These are phyloP conservation scores for Lycocerus yunnanus DNA, from an alignment of 2,888 invertebrate species.

Conservation along the genomic window DNA sequence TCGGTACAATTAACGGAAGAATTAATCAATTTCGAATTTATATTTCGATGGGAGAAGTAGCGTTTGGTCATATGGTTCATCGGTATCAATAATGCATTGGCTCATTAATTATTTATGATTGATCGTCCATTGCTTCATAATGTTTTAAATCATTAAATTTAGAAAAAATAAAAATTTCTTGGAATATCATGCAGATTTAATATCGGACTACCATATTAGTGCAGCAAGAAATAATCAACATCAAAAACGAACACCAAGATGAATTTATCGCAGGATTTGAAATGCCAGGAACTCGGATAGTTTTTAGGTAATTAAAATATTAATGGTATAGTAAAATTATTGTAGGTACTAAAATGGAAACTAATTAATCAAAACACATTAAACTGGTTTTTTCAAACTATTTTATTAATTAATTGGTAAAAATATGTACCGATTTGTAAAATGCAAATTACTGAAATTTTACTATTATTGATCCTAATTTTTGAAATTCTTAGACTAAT, in stretches of 20 bases:
- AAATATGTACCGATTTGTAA: background rate
- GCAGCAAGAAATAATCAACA: background rate
- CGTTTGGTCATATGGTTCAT: conserved; percentile 50
- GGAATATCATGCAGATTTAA: background rate
- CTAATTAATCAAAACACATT: background rate
- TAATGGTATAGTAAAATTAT: background rate
- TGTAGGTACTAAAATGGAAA: background rate
- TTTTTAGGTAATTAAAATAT: background rate
- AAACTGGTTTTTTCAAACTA: background rate
- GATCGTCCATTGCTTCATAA: conserved; percentile 50
- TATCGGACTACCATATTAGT: background rate
- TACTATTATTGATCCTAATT: background rate
- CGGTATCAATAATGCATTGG: conserved; percentile 53
- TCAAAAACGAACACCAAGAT: background rate
- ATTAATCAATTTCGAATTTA: background rate
- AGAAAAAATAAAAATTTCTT: conserved; percentile 11
- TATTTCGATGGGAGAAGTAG: conserved; percentile 41
- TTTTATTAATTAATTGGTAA: background rate
- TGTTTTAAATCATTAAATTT: conserved; percentile 36
- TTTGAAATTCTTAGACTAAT: background rate
- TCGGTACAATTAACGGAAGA: background rate
- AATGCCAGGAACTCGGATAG: background rate
- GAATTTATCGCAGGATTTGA: background rate
- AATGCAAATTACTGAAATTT: background rate
- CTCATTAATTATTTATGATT: conserved; percentile 55